These are phyloP conservation scores for Leptonema lineaticorne DNA, from an alignment of 1,140 invertebrate species.

Conservation along the genomic window DNA sequence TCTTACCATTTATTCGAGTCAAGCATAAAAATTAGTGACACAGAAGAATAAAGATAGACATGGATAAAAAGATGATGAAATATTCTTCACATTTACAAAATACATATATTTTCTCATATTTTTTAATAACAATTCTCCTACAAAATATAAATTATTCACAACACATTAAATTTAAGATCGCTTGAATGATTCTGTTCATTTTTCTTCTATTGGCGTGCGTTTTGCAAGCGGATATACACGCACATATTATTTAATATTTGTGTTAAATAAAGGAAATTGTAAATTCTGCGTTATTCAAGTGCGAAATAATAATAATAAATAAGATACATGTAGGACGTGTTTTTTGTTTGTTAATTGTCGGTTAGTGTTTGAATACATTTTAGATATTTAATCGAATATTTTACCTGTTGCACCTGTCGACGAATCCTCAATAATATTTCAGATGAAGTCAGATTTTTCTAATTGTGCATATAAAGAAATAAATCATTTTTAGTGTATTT, in stretches of 20 bases:
- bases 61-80: background rate
- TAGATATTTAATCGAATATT: too few relatives aligned
- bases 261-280: too few relatives aligned
- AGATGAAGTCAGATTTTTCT: background rate
- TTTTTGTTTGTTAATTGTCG: too few relatives aligned
- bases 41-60: background rate
- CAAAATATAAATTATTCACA: background rate
- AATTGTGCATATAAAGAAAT: background rate
- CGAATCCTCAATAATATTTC: constrained; percentile 20
- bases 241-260: too few relatives aligned
- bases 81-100: too few relatives aligned
- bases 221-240: too few relatives aligned
- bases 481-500: background rate
- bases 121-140: background rate
- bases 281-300: too few relatives aligned
- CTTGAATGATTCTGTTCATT: background rate
- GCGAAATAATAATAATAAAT: too few relatives aligned
- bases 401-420: constrained; percentile 37
- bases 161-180: background rate
- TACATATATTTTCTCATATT: too few relatives aligned
- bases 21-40: constrained; percentile 6
- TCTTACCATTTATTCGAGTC: background rate
- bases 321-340: too few relatives aligned
- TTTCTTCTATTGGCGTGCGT: too few relatives aligned
- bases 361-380: too few relatives aligned